Conservation (phyloP, 1,140 invertebrate genomes). For the Whitmania pigra region DNA sequence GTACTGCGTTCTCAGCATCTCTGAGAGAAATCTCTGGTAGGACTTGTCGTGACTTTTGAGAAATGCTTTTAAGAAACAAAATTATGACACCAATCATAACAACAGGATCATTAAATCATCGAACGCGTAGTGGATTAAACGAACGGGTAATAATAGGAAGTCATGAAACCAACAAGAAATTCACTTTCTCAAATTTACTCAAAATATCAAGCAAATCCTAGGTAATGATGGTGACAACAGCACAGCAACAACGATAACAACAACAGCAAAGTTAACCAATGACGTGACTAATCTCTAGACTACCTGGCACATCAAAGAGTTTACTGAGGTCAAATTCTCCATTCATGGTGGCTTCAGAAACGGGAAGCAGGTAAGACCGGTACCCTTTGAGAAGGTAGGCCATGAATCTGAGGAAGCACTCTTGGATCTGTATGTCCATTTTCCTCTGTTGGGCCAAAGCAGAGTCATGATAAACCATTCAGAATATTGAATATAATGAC, state of each 20-base stretch:
- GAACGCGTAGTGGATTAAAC: too few species aligned
- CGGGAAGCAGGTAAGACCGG: conserved; percentile 68
- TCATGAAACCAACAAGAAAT: too few species aligned
- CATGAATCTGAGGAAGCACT: conserved; percentile 86
- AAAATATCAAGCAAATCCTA: not conserved
- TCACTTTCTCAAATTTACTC: not conserved
- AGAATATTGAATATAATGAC: too few species aligned
- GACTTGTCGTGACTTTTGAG: conserved; percentile 6
- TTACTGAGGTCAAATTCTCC: too few species aligned
- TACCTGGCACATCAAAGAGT: too few species aligned
- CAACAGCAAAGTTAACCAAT: too few species aligned
- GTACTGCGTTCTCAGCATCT: conserved; percentile 1
- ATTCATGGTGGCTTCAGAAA: conserved; percentile 70
- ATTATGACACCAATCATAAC: too few species aligned
- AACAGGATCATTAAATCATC: too few species aligned
- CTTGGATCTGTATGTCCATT: conserved; percentile 55
- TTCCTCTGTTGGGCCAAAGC: not conserved
- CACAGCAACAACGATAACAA: not conserved
- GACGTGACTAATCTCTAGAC: not conserved
- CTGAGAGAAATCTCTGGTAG: not conserved
- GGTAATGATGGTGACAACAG: not conserved
- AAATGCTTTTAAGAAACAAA: not conserved
- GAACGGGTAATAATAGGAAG: too few species aligned
- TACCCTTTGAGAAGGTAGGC: conserved; percentile 79
- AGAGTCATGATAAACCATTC: too few species aligned